phyloP scores from a whole-genome alignment of 2,113 vertebrate genomes.

The Nibea albiflora region DNA sequence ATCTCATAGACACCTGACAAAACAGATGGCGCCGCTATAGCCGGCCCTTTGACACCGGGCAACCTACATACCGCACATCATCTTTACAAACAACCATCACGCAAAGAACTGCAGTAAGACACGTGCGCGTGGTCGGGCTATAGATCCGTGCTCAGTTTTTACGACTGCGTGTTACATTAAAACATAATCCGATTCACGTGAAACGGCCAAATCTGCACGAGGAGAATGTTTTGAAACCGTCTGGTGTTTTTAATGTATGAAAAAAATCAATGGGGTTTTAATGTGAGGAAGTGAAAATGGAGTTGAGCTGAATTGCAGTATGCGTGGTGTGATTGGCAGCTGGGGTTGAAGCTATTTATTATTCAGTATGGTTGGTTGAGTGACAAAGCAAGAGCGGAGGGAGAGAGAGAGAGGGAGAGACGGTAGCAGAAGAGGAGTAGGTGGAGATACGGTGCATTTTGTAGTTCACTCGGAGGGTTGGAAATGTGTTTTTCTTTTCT shows the following conservation, averaged over 20 bases:
- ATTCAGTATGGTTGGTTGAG: constrained; percentile 73
- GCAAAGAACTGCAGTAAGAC: not conserved
- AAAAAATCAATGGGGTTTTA: constrained; percentile 45
- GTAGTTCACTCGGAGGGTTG: constrained; percentile 40
- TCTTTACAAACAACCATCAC: not conserved
- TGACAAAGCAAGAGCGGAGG: constrained; percentile 34
- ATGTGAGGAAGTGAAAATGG: constrained; percentile 53
- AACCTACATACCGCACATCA: constrained; percentile 34
- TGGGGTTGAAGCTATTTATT: constrained; percentile 76
- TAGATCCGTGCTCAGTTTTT: not conserved
- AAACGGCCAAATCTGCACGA: not conserved
- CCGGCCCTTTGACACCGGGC: constrained; percentile 31
- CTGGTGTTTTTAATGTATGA: constrained; percentile 20
- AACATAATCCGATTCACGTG: not conserved
- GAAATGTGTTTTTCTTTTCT: constrained; percentile 39
- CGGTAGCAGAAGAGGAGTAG: constrained; percentile 63
- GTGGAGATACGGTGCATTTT: constrained; percentile 61
- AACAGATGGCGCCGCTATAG: constrained; percentile 58
- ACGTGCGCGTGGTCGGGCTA: not conserved
- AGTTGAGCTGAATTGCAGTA: constrained; percentile 67
- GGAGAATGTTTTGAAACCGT: constrained; percentile 15
- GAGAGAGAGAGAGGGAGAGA: not conserved
- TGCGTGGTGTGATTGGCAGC: constrained; percentile 75
- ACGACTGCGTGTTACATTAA: not conserved
- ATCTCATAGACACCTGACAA: constrained; percentile 54